A percentile compares a stretch with the other conserved stretches of the same genome.
phyloP scores from a whole-genome alignment of 1,140 invertebrate species.

The Battus philenor region DNA sequence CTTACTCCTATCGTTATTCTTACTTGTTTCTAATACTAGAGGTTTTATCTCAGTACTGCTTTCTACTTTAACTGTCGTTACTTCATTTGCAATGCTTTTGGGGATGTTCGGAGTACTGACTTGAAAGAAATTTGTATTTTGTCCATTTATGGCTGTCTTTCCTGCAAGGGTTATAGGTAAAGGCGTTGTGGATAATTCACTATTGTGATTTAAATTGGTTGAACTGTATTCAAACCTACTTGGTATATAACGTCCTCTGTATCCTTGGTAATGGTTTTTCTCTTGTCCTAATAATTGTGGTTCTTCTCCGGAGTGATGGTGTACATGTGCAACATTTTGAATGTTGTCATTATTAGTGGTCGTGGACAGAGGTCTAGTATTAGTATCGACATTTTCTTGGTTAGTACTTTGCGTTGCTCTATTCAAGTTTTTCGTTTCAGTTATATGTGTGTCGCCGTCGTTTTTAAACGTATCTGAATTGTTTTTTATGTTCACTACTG shows the following conservation, averaged over 20 bases:
- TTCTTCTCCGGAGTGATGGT: not conserved
- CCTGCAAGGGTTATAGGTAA: too few species aligned
- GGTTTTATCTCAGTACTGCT: too few species aligned
- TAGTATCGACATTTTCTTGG: not conserved
- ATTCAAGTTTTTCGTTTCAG: not conserved
- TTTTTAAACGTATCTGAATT: not conserved
- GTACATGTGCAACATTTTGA: not conserved
- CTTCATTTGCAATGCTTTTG: conserved; percentile 4
- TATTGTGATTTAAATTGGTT: not conserved
- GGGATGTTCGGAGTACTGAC: not conserved
- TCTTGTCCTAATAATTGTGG: not conserved
- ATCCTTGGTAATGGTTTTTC: not conserved
- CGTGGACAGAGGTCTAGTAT: too few species aligned
- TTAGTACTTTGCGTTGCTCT: not conserved
- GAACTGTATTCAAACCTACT: not conserved
- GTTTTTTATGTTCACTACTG: not conserved
- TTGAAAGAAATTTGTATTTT: not conserved
- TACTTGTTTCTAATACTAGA: too few species aligned
- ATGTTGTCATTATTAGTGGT: not conserved
- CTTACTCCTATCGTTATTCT: too few species aligned
- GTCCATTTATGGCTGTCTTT: not conserved
- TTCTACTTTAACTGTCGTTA: conserved; percentile 5
- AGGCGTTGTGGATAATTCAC: not conserved
- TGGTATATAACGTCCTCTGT: not conserved
- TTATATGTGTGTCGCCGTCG: not conserved